Conservation (phyloP, 2,888 invertebrate genomes). For the Chrysodeixis includens region DNA sequence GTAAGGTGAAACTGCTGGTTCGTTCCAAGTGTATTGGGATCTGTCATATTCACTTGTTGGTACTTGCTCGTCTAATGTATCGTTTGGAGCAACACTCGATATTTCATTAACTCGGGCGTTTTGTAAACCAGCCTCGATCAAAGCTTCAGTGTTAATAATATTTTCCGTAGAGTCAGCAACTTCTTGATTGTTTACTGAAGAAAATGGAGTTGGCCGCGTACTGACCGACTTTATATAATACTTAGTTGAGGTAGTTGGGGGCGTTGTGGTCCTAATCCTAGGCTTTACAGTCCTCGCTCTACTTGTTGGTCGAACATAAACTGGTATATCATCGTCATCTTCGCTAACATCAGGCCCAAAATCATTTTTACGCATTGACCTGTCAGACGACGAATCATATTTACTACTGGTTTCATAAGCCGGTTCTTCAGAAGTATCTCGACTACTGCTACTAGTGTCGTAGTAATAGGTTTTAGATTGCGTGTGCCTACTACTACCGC, state of each 20-base stretch:
- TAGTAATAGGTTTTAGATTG: conserved; percentile 69
- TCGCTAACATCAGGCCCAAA: conserved; percentile 61
- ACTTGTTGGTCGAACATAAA: conserved; percentile 64
- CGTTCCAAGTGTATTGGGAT: conserved; percentile 68
- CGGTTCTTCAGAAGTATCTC: conserved; percentile 58
- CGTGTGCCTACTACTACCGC: conserved; percentile 52
- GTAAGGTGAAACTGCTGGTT: conserved; percentile 86
- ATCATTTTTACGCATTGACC: conserved; percentile 68
- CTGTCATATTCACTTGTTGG: conserved; percentile 55
- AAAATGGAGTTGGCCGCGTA: conserved; percentile 75
- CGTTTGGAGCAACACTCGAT: conserved; percentile 46
- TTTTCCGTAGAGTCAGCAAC: conserved; percentile 70
- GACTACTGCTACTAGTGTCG: conserved; percentile 66
- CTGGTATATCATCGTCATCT: conserved; percentile 71
- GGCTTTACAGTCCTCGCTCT: conserved; percentile 52
- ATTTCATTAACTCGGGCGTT: conserved; percentile 56
- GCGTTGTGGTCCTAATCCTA: conserved; percentile 50
- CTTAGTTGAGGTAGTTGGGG: conserved; percentile 66
- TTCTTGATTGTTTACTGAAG: conserved; percentile 53
- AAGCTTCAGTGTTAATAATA: conserved; percentile 66
- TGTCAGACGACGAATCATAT: conserved; percentile 60
- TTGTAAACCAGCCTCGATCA: conserved; percentile 67
- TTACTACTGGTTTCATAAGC: conserved; percentile 52
- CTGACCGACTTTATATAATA: conserved; percentile 78
- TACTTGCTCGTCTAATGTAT: conserved; percentile 53